phyloP scores from a whole-genome alignment of 2,113 vertebrate genomes.

The Amazona vittata region DNA sequence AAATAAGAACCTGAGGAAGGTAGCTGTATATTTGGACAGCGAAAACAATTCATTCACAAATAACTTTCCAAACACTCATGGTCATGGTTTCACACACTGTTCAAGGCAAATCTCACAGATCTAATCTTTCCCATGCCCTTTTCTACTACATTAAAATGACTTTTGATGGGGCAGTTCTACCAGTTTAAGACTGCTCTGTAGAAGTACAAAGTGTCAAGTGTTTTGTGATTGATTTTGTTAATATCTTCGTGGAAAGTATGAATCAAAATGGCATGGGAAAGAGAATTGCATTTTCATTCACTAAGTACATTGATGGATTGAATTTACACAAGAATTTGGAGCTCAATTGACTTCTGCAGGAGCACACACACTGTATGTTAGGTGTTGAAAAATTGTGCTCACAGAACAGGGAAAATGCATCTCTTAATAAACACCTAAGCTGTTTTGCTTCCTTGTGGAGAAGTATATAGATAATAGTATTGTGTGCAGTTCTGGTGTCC shows the following conservation, averaged over 20 bases:
- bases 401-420: neutral
- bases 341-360: neutral
- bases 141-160: neutral
- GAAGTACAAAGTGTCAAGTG: neutral
- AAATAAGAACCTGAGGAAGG: neutral
- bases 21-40: neutral
- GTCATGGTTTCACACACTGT: neutral
- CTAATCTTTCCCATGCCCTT: slow-evolving; percentile 43
- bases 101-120: neutral
- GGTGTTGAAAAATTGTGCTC: neutral
- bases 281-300: slow-evolving; percentile 12
- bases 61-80: neutral
- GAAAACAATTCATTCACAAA: neutral
- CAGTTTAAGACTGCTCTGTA: neutral
- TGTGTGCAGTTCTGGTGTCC: too few species aligned
- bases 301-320: neutral
- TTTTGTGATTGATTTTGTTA: slow-evolving; percentile 30
- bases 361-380: neutral
- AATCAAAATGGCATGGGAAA: slow-evolving; percentile 45
- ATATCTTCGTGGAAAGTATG: slow-evolving; percentile 34
- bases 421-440: neutral
- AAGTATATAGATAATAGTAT: neutral
- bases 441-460: neutral
- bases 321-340: neutral
- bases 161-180: neutral